phyloP scores from a whole-genome alignment of 2,797 vertebrate genomes.

The Silurus lanzhouensis region DNA sequence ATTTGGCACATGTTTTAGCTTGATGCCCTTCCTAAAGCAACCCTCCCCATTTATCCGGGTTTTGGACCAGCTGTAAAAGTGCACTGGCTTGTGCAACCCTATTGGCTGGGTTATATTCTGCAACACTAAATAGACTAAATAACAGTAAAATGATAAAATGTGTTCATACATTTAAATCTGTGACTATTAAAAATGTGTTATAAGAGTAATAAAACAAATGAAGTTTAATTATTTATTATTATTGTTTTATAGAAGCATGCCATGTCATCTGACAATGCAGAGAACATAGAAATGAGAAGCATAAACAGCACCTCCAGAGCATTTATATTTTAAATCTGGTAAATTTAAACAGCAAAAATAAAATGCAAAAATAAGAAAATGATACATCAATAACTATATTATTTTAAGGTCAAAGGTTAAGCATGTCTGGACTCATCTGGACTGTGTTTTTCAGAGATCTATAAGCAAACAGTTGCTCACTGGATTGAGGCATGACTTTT shows the following conservation, averaged over 20 bases:
- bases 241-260: not conserved
- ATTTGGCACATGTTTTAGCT: too few species aligned
- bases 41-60: too few species aligned
- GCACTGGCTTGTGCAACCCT: too few species aligned
- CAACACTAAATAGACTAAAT: too few species aligned
- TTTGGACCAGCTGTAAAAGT: too few species aligned
- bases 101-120: too few species aligned
- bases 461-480: not conserved
- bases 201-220: not conserved
- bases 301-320: not conserved
- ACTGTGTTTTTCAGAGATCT: slow-evolving; percentile 19
- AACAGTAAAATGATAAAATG: not conserved
- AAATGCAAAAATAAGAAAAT: not conserved
- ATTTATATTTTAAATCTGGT: not conserved
- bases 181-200: not conserved
- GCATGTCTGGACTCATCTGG: slow-evolving; percentile 1
- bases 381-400: slow-evolving; percentile 3
- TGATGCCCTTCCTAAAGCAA: too few species aligned
- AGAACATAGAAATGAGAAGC: not conserved
- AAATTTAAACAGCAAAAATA: not conserved
- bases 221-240: too few species aligned
- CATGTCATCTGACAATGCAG: not conserved
- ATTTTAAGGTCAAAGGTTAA: slow-evolving; percentile 49
- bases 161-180: too few species aligned
- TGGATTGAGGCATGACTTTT: not conserved